phyloP scores from a whole-genome alignment of 2,113 vertebrate genomes.

The Chloroceryle aenea region DNA sequence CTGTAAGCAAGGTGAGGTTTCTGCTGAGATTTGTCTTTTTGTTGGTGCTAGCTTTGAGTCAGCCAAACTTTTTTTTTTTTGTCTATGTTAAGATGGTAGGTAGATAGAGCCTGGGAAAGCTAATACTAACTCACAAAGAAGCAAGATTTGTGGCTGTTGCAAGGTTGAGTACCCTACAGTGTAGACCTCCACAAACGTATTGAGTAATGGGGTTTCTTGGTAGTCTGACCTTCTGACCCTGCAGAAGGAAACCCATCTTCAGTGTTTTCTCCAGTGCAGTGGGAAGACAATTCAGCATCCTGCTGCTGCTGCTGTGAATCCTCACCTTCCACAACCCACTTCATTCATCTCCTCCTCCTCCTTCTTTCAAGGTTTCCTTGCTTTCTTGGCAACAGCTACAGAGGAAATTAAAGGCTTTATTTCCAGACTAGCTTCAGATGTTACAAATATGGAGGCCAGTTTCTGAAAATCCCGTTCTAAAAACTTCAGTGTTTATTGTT shows the following conservation, averaged over 20 bases:
- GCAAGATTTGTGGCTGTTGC: not conserved
- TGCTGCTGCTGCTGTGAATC: not conserved
- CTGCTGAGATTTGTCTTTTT: not conserved
- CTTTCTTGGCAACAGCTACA: not conserved
- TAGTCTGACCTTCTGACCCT: not conserved
- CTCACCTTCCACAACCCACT: not conserved
- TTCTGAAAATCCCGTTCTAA: constrained; percentile 24
- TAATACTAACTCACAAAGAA: not conserved
- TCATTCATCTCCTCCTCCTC: not conserved
- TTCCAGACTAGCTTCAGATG: constrained; percentile 15
- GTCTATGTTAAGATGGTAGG: not conserved
- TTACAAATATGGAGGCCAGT: constrained; percentile 6
- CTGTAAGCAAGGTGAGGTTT: not conserved
- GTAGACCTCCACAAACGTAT: not conserved
- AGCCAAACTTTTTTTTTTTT: not conserved
- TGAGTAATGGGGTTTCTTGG: not conserved
- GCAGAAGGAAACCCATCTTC: not conserved
- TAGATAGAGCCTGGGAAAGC: not conserved
- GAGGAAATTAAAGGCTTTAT: constrained; percentile 39
- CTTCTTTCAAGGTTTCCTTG: not conserved
- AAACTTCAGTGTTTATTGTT: constrained; percentile 21
- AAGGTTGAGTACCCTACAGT: not conserved
- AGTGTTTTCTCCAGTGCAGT: not conserved
- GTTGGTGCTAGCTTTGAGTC: not conserved
- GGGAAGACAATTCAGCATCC: not conserved